phyloP scores from a whole-genome alignment of 2,113 vertebrate genomes.

The Oncorhynchus keta region DNA sequence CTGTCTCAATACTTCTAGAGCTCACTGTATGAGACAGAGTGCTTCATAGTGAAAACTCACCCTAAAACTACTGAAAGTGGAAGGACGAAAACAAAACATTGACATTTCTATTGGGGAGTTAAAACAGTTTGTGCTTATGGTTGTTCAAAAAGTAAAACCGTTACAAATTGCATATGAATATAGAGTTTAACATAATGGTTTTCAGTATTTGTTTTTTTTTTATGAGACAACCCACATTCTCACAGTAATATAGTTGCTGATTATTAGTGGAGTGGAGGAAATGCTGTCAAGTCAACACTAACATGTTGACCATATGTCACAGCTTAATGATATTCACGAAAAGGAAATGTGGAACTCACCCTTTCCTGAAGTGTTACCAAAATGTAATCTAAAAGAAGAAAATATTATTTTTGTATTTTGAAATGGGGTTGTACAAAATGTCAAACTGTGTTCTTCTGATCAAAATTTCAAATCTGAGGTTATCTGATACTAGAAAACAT shows the following conservation, averaged over 20 bases:
- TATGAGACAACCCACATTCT: conserved; percentile 61
- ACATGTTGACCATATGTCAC: conserved; percentile 60
- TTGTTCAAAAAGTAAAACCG: conserved; percentile 44
- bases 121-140: conserved; percentile 51
- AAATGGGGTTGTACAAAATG: conserved; percentile 75
- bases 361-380: conserved; percentile 74
- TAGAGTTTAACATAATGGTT: conserved; percentile 40
- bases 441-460: conserved; percentile 65
- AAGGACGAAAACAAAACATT: background rate
- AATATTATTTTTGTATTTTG: conserved; percentile 82
- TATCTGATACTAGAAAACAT: conserved; percentile 59
- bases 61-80: conserved; percentile 11
- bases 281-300: conserved; percentile 65
- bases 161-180: conserved; percentile 36
- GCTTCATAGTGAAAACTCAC: no score
- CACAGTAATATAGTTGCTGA: conserved; percentile 49
- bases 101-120: conserved; percentile 32
- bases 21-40: no score
- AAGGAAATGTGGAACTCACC: conserved; percentile 50
- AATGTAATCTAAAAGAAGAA: conserved; percentile 75
- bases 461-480: conserved; percentile 59
- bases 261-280: conserved; percentile 60
- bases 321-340: conserved; percentile 52
- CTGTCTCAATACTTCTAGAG: no score
- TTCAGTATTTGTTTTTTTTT: conserved; percentile 50